Base-by-base conservation (phyloP, 1,140 invertebrate genomes). In the Halyomorpha halys region DNA sequence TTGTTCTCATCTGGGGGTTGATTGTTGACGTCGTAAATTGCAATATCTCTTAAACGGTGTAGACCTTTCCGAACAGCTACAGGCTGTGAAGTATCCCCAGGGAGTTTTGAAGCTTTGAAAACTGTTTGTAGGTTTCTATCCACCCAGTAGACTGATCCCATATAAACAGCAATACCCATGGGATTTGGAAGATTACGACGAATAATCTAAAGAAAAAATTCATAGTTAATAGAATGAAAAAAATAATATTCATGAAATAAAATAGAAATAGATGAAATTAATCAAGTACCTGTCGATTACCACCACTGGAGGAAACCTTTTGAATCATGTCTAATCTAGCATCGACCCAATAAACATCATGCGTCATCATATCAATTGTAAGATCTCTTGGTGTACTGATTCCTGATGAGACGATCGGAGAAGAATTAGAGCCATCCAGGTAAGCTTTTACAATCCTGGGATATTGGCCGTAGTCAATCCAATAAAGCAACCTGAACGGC, bases 281-380 rank as follows among this genome's bases (percentile, higher is more conserved):
- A 62, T 39, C 11, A 39, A 3, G 66, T 64, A 73, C 72, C 71
- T 89, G 84, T 70, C 90, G 79, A 69, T 86, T 86, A 11, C 85
- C 85, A 8, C 91, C 90, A 44, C 79, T 86, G 71, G 83, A 91
- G 0, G 86, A 87, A 21, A 92, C 84, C 73, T 87, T 91, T 72
- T 97, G 92, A 67, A 98, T 95, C 66, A 85, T 89, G 73, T 98
- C 94, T 19, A 94, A 77, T 71, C 88, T 87, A 0, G 93, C 90
- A 74, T 99, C 97, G 0, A 96, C 92, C 96, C 95, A 99, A 73
- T 94, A 99, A 0, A 99, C 86, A 72, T 98, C 92, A 71, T 98
- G 90, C 0, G 91, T 97, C 21, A 83, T 75, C 79, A 94, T 91
- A 75, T 99, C 96, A 44, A 99, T 87, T 1, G 94, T 93, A 13